These are phyloP conservation scores for Epinephelus lanceolatus DNA, from an alignment of 2,113 vertebrate genomes.

Conservation along the genomic window DNA sequence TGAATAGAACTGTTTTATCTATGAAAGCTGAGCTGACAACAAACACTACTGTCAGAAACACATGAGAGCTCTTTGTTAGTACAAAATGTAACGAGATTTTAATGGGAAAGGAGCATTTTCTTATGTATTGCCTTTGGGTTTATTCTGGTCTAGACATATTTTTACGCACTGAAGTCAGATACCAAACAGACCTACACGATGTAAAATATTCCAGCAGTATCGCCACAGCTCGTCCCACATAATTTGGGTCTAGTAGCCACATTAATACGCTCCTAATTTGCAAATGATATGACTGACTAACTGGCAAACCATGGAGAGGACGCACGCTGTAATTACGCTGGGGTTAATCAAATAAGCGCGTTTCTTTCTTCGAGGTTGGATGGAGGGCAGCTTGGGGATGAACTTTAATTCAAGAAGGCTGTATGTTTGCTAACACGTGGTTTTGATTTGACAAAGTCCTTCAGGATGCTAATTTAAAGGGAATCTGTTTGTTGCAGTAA, in stretches of 20 bases:
- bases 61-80: constrained; percentile 52
- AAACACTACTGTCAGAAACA: constrained; percentile 79
- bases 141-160: constrained; percentile 26
- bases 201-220: constrained; percentile 35
- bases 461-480: constrained; percentile 51
- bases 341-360: constrained; percentile 59
- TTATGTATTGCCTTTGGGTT: background rate
- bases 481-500: constrained; percentile 52
- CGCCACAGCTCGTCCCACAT: constrained; percentile 50
- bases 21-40: constrained; percentile 64
- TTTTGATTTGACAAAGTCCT: constrained; percentile 67
- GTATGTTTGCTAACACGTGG: constrained; percentile 67
- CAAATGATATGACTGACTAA: constrained; percentile 62
- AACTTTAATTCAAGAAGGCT: constrained; percentile 59
- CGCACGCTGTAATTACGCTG: constrained; percentile 69
- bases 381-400: constrained; percentile 49
- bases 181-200: constrained; percentile 20
- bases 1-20: constrained; percentile 69
- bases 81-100: constrained; percentile 18
- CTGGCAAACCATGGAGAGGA: constrained; percentile 42
- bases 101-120: constrained; percentile 9
- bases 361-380: constrained; percentile 55
- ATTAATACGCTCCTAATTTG: constrained; percentile 62
- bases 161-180: constrained; percentile 40
- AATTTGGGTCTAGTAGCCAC: constrained; percentile 55